These are phyloP conservation scores for Spodoptera littoralis DNA, from an alignment of 2,888 invertebrate genomes.

Conservation along the genomic window DNA sequence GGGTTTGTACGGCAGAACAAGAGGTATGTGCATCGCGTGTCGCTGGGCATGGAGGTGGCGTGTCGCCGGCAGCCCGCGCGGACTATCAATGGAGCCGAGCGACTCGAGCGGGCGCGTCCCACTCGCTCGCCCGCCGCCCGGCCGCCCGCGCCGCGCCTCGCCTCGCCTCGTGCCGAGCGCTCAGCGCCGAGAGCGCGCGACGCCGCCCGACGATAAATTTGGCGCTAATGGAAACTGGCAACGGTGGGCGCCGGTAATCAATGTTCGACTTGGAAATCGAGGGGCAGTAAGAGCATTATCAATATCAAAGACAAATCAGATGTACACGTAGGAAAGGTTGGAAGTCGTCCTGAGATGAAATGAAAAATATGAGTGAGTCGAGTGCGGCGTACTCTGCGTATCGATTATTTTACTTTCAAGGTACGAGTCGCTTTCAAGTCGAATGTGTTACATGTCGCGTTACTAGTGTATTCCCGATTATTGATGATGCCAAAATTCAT, in stretches of 20 bases:
- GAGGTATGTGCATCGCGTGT: constrained; percentile 72
- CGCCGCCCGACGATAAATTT: constrained; percentile 86
- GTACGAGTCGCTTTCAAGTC: constrained; percentile 48
- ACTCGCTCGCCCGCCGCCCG: constrained; percentile 69
- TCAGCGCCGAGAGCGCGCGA: constrained; percentile 74
- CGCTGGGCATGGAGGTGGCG: constrained; percentile 72
- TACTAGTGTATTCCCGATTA: constrained; percentile 30
- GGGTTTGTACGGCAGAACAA: constrained; percentile 67
- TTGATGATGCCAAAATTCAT: constrained; percentile 19
- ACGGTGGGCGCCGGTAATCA: constrained; percentile 84
- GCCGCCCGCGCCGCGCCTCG: constrained; percentile 66
- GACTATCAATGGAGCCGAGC: constrained; percentile 80
- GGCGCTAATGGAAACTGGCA: constrained; percentile 85
- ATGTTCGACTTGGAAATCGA: constrained; percentile 83
- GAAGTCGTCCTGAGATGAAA: constrained; percentile 35
- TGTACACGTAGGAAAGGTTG: constrained; percentile 33
- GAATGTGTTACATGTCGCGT: constrained; percentile 40
- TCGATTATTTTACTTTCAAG: constrained; percentile 59
- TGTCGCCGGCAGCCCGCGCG: constrained; percentile 82
- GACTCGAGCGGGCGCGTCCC: constrained; percentile 73
- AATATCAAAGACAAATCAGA: constrained; percentile 57
- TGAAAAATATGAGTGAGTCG: constrained; percentile 36
- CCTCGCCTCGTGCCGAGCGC: constrained; percentile 53
- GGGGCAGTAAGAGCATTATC: constrained; percentile 72
- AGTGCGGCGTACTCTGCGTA: constrained; percentile 43